Evolutionary conservation across 2,797 vertebrate species (phyloP).

Genomic region (Dallia pectoralis): DNA sequence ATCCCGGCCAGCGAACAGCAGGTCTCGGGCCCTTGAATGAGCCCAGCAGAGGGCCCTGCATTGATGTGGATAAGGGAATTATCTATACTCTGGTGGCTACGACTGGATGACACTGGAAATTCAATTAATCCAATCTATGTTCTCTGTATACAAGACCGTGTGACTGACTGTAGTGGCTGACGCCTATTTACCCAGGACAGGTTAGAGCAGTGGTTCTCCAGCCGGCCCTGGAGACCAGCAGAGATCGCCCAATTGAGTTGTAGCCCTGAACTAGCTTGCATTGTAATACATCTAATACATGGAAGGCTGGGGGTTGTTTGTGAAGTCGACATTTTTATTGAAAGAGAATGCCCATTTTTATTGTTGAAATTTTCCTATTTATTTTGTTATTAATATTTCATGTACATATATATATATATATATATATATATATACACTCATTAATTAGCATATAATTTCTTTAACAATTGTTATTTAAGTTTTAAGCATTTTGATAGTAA

Average conservation of each 20-base stretch:
- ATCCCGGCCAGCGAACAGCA: slow-evolving; percentile 74
- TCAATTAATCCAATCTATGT: slow-evolving; percentile 74
- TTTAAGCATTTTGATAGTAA: slow-evolving; percentile 2
- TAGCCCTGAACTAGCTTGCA: no score
- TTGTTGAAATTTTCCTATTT: no score
- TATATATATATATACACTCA: no score
- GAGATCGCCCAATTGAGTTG: no score
- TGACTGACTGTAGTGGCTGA: slow-evolving; percentile 23
- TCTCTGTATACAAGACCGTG: slow-evolving; percentile 45
- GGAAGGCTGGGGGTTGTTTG: background rate
- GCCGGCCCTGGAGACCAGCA: no score
- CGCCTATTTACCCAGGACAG: slow-evolving; percentile 1
- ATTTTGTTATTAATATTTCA: no score
- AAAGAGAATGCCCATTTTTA: background rate
- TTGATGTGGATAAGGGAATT: slow-evolving; percentile 76
- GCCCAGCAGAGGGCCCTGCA: slow-evolving; percentile 72
- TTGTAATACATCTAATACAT: no score
- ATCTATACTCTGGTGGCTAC: slow-evolving; percentile 69
- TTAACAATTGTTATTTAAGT: background rate
- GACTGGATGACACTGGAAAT: slow-evolving; percentile 67
- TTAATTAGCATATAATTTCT: no score
- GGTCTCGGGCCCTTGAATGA: slow-evolving; percentile 63
- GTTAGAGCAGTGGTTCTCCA: slow-evolving; percentile 16
- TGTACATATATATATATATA: no score
- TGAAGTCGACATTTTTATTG: background rate